These are phyloP conservation scores for Penaeus monodon DNA, from an alignment of 2,888 invertebrate species.

Conservation along the genomic window DNA sequence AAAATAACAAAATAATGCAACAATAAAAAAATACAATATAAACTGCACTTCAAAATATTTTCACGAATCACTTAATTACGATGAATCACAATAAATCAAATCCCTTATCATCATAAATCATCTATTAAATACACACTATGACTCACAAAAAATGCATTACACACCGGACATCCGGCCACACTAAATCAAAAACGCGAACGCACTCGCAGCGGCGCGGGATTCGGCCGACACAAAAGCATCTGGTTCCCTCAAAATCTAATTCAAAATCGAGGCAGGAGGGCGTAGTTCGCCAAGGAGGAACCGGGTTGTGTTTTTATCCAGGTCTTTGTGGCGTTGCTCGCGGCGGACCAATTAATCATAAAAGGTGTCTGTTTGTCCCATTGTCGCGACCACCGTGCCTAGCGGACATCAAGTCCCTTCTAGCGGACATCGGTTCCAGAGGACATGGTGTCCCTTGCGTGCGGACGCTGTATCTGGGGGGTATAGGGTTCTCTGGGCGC, in stretches of 20 bases:
- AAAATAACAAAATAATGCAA: too few relatives aligned
- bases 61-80: constrained; percentile 44
- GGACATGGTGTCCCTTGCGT: neutral
- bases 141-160: constrained; percentile 24
- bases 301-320: too few relatives aligned
- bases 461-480: too few relatives aligned
- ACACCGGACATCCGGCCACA: constrained; percentile 28
- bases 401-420: constrained; percentile 15
- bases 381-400: neutral
- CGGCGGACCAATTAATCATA: constrained; percentile 15
- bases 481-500: too few relatives aligned
- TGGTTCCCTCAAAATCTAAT: too few relatives aligned
- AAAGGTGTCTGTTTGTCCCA: neutral
- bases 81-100: constrained; percentile 51
- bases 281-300: too few relatives aligned
- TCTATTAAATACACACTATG: constrained; percentile 37
- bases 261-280: too few relatives aligned
- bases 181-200: constrained; percentile 21
- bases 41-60: constrained; percentile 18
- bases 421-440: neutral
- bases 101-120: constrained; percentile 51
- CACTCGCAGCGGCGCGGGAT: neutral
- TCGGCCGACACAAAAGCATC: too few relatives aligned
- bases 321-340: too few relatives aligned
- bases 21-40: too few relatives aligned